phyloP scores from a whole-genome alignment of 2,113 vertebrate species.

The Spheniscus mendiculus region DNA sequence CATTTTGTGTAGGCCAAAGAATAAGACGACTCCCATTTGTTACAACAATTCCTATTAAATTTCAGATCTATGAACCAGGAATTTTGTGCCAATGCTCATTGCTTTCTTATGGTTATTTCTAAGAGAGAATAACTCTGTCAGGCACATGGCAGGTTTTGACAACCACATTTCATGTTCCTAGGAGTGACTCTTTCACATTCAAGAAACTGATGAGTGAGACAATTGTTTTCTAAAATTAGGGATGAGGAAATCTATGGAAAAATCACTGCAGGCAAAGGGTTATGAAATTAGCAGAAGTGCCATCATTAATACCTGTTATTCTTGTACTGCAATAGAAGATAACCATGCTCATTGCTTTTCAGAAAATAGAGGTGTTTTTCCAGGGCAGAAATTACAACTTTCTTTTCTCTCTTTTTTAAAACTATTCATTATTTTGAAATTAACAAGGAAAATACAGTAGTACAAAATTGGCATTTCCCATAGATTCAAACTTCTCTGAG shows the following conservation, averaged over 20 bases:
- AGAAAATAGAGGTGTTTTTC: slow-evolving; percentile 3
- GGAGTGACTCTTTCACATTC: neutral
- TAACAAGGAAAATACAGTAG: neutral
- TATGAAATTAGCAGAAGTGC: slow-evolving; percentile 32
- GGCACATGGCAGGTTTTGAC: neutral
- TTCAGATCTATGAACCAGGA: neutral
- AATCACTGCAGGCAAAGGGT: neutral
- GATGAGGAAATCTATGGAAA: neutral
- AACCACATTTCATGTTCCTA: neutral
- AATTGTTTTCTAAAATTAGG: neutral
- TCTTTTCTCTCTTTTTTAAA: neutral
- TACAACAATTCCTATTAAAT: neutral
- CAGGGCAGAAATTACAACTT: neutral
- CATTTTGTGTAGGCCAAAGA: neutral
- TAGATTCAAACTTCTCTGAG: neutral
- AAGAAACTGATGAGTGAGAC: neutral
- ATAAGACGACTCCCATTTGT: neutral
- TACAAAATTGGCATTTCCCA: neutral
- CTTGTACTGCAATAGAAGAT: neutral
- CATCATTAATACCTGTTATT: slow-evolving; percentile 30
- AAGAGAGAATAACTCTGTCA: neutral
- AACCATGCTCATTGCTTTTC: neutral
- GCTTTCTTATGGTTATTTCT: neutral
- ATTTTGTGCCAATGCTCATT: neutral
- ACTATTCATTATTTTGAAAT: neutral